A percentile compares a stretch with the other conserved stretches of the same genome.
Evolutionary conservation across 1,140 invertebrate species (phyloP).

Genomic region (Drosophila setifemur): DNA sequence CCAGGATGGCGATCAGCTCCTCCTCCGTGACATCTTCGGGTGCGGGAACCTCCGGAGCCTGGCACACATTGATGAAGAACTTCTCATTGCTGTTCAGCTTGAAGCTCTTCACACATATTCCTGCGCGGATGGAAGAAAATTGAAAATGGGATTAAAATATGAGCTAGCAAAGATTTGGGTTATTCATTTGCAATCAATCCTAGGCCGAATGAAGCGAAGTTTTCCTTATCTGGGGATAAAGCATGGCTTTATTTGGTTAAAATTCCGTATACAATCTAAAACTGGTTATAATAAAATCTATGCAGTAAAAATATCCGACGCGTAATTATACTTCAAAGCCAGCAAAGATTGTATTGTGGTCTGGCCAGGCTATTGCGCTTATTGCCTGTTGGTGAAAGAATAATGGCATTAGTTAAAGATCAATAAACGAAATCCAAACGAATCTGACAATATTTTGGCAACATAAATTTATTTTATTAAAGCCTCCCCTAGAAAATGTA

Average conservation of each 20-base stretch:
- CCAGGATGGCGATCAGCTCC: constrained; percentile 88
- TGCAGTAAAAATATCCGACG: neutral
- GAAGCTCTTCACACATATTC: constrained; percentile 92
- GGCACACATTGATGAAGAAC: constrained; percentile 91
- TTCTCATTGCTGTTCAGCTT: constrained; percentile 87
- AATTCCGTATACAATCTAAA: neutral
- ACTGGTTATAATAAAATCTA: neutral
- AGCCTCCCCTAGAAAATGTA: no score
- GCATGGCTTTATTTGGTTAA: constrained; percentile 6
- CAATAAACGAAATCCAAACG: neutral
- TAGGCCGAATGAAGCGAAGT: neutral
- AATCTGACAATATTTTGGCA: neutral
- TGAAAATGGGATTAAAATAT: neutral
- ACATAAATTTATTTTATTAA: no score
- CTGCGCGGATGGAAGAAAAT: constrained; percentile 82
- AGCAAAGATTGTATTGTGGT: constrained; percentile 20
- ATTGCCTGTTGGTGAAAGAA: constrained; percentile 35
- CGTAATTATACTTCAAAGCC: neutral
- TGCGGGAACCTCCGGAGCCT: constrained; percentile 88
- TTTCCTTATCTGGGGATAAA: neutral
- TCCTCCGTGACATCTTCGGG: constrained; percentile 91
- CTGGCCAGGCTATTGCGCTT: constrained; percentile 36
- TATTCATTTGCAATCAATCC: neutral
- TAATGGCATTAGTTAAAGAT: constrained; percentile 19
- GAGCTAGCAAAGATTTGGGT: neutral